A percentile compares a stretch with the other conserved stretches of the same genome.
phyloP scores from a whole-genome alignment of 2,888 invertebrate species.

The Hymenopus coronatus region DNA sequence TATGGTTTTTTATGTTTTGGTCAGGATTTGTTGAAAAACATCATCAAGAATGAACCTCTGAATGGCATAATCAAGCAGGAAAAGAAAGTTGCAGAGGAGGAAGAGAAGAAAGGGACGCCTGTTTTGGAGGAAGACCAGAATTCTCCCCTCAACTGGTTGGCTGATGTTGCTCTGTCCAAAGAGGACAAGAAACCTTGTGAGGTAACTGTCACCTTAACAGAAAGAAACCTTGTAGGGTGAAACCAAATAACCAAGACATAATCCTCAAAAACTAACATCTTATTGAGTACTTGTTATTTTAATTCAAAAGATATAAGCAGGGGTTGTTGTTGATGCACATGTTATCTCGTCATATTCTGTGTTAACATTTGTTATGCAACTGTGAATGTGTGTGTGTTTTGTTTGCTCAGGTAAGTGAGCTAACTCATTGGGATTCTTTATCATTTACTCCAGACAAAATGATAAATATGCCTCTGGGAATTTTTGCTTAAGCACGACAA shows the following conservation, averaged over 20 bases:
- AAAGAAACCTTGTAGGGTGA: conserved; percentile 14
- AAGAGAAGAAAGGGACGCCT: conserved; percentile 41
- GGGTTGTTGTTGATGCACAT: not conserved
- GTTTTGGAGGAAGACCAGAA: conserved; percentile 54
- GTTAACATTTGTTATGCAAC: not conserved
- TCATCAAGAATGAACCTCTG: conserved; percentile 40
- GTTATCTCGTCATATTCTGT: not conserved
- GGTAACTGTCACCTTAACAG: not conserved
- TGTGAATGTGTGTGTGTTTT: not conserved
- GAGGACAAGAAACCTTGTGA: conserved; percentile 44
- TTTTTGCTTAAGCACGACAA: not conserved
- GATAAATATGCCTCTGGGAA: no score
- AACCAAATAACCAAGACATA: not conserved
- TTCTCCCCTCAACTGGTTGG: conserved; percentile 63
- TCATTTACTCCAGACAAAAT: not conserved
- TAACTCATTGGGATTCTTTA: not conserved
- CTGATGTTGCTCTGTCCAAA: conserved; percentile 63
- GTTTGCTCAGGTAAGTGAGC: not conserved
- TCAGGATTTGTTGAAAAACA: conserved; percentile 41
- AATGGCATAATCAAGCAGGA: conserved; percentile 42
- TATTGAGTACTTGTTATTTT: not conserved
- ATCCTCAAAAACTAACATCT: not conserved
- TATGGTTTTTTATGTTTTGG: not conserved
- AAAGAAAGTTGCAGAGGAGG: conserved; percentile 37
- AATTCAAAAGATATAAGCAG: not conserved